phyloP scores from a whole-genome alignment of 1,140 invertebrate species.

The Platyscapa corneri region DNA sequence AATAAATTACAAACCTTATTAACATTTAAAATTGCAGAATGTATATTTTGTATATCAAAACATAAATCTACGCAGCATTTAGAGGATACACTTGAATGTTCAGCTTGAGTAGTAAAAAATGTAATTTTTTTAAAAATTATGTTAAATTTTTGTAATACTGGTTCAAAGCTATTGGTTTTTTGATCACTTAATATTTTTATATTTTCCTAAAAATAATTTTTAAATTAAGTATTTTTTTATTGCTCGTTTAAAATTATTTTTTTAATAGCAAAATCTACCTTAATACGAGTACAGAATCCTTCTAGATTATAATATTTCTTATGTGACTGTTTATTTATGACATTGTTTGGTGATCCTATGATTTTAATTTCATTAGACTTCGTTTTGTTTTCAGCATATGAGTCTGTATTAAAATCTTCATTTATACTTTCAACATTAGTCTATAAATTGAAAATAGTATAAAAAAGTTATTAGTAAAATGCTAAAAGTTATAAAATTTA shows the following conservation, averaged over 20 bases:
- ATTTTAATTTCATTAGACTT: neutral
- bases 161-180: neutral
- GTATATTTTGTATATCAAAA: conserved; percentile 47
- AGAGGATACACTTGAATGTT: neutral
- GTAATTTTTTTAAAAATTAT: conserved; percentile 30
- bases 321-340: neutral
- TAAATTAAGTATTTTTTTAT: neutral
- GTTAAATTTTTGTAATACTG: conserved; percentile 31
- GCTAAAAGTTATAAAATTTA: conserved; percentile 13
- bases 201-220: neutral
- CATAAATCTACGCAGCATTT: conserved; percentile 29
- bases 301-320: neutral
- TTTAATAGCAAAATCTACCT: neutral
- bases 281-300: neutral
- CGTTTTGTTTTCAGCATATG: neutral
- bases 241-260: neutral
- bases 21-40: conserved; percentile 48
- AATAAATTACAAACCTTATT: conserved; percentile 51
- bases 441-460: conserved; percentile 18
- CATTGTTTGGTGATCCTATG: neutral
- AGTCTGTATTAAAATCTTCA: neutral
- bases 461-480: neutral
- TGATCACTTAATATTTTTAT: conserved; percentile 5
- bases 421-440: conserved; percentile 26
- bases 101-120: neutral